These are phyloP conservation scores for Melanotaenia pygmaea DNA, from an alignment of 2,797 vertebrate species.

Conservation along the genomic window DNA sequence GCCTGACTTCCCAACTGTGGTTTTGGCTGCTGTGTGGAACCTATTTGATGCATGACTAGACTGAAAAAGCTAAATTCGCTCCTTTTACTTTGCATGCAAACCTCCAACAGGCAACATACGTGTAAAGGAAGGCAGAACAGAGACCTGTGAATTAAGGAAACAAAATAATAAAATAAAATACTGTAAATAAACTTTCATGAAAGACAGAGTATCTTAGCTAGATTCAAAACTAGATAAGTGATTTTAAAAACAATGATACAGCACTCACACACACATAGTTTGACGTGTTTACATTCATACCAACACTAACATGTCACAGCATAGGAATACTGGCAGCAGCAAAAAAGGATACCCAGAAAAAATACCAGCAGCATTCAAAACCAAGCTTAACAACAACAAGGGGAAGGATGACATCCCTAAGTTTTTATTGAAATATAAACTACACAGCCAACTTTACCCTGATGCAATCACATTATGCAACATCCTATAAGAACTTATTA, in stretches of 20 bases:
- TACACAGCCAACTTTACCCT: conserved; percentile 12
- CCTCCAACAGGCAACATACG: conserved; percentile 10
- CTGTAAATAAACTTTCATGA: not conserved
- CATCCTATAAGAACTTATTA: conserved; percentile 34
- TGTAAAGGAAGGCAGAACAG: not conserved
- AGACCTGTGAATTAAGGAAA: not conserved
- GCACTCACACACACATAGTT: conserved; percentile 42
- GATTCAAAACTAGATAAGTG: not conserved
- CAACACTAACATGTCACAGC: conserved; percentile 78
- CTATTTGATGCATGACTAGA: conserved; percentile 70
- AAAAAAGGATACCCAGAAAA: conserved; percentile 50
- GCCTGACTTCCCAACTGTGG: conserved; percentile 54
- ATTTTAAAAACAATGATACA: conserved; percentile 21
- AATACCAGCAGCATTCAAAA: conserved; percentile 52
- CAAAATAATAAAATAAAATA: not conserved
- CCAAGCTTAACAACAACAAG: conserved; percentile 37
- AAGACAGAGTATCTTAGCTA: not conserved
- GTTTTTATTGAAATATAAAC: conserved; percentile 21
- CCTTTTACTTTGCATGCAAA: conserved; percentile 39
- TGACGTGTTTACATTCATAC: conserved; percentile 76
- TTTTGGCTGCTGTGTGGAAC: conserved; percentile 64
- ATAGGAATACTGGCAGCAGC: conserved; percentile 53
- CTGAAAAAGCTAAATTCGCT: conserved; percentile 55
- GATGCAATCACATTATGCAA: conserved; percentile 43
- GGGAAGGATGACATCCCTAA: conserved; percentile 26